Evolutionary conservation across 2,888 invertebrate species (phyloP), one percentile per base, ranked within the genome.

Genomic region (Maniola hyperantus): DNA sequence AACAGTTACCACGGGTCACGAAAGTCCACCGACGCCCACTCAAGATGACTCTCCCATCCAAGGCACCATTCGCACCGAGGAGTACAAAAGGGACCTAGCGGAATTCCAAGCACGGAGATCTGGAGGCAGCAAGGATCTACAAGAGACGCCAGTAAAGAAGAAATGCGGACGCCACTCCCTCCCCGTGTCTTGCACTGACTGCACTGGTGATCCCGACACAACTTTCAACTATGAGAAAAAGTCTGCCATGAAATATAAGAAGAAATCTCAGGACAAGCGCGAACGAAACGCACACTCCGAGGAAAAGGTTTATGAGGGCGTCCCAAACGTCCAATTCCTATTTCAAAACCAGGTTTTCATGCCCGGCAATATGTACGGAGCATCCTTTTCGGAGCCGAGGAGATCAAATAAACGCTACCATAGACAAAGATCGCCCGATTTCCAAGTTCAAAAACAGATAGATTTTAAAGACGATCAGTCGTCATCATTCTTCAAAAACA

Each of bases 291-390:
- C 81, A 26, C 83, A 83, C 4, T 80, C 86, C 0, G 87, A 80
- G 4, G 78, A 85, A 48, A 81, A 79, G 62, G 64, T 71, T 10
- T 76, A 79, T 69, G 85, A 83, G 60, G 81, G 80, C 1, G 77
- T 85, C 0, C 92, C 92, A 4, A 89, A 87, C 64, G 89, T 93
- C 80, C 92, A 93, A 72, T 92, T 93, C 77, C 79, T 92, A 15
- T 93, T 92, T 71, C 91, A 91, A 77, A 92, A 92, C 72, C 92
- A 92, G 74, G 90, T 93, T 20, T 92, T 92, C 70, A 89, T 93
- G 90, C 91, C 91, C 10, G 89, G 92, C 0, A 85, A 88, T 70
- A 66, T 84, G 71, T 82, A 82, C 64, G 77, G 81, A 15, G 71
- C 79, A 0, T 68, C 79, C 0, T 79, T 89, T 0, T 86, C 80